Percentiles rank a stretch among this genome's conserved stretches.
These are phyloP conservation scores for Silvanus unidentatus DNA, from an alignment of 2,888 invertebrate genomes.

Conservation along the genomic window DNA sequence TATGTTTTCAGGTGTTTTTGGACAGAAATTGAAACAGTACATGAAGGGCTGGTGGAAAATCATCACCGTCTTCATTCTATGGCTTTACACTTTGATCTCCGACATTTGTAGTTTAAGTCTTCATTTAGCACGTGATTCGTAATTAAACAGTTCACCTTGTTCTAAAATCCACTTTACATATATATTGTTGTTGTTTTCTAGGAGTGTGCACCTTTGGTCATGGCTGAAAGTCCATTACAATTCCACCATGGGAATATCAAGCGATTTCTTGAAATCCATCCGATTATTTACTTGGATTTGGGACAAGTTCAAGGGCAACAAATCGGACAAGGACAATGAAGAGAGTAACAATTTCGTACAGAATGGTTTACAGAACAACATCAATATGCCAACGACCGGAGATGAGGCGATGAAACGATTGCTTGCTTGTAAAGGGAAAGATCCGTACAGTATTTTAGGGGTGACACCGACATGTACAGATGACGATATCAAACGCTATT, in stretches of 20 bases:
- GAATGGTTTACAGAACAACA: constrained; percentile 61
- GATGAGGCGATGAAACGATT: constrained; percentile 93
- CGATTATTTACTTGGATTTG: constrained; percentile 39
- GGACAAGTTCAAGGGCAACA: constrained; percentile 38
- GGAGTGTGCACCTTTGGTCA: constrained; percentile 26
- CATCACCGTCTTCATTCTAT: constrained; percentile 57
- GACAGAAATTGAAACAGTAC: constrained; percentile 48
- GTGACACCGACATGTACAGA: constrained; percentile 83
- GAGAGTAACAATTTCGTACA: constrained; percentile 46
- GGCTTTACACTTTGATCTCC: constrained; percentile 73
- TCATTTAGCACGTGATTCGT: constrained; percentile 66
- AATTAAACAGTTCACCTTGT: too few relatives aligned
- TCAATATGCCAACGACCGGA: constrained; percentile 79
- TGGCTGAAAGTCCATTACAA: constrained; percentile 36
- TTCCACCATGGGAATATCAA: constrained; percentile 30
- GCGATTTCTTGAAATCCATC: constrained; percentile 33
- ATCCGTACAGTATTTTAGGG: constrained; percentile 76
- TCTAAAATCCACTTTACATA: background rate
- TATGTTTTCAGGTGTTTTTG: constrained; percentile 36
- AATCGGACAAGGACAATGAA: constrained; percentile 37
- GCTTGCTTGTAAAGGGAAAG: constrained; percentile 89
- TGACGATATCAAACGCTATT: constrained; percentile 91
- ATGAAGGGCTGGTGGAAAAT: constrained; percentile 53
- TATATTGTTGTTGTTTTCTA: constrained; percentile 4
- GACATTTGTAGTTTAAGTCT: constrained; percentile 76